phyloP scores from a whole-genome alignment of 2,113 vertebrate species.

The Microcebus jonahi region DNA sequence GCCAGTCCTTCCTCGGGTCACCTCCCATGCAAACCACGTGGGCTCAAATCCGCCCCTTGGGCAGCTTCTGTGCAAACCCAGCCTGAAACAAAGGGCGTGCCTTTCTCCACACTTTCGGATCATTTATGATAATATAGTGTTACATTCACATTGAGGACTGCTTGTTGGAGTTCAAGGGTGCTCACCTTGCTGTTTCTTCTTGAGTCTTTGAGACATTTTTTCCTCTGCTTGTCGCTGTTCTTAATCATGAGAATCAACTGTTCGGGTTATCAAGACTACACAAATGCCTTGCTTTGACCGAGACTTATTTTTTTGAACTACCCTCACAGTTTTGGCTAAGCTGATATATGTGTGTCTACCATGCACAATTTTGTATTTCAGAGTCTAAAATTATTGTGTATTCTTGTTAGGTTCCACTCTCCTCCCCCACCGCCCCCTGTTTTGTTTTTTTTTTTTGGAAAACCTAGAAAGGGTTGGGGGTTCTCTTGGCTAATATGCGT shows the following conservation, averaged over 20 bases:
- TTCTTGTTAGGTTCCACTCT: background rate
- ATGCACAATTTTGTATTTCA: background rate
- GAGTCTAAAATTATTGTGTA: slow-evolving; percentile 37
- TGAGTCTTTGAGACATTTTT: background rate
- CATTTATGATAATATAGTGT: background rate
- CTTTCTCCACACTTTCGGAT: background rate
- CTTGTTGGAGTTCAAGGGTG: background rate
- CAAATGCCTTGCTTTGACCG: background rate
- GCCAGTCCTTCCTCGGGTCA: background rate
- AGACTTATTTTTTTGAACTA: background rate
- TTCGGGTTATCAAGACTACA: background rate
- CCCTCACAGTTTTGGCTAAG: slow-evolving; percentile 3
- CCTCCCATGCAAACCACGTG: background rate
- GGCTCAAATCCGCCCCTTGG: background rate
- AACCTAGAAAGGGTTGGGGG: background rate
- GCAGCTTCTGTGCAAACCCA: background rate
- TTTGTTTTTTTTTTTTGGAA: background rate
- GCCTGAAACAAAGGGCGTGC: background rate
- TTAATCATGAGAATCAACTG: background rate
- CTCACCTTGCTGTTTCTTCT: slow-evolving; percentile 4
- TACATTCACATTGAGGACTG: background rate
- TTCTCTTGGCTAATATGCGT: background rate
- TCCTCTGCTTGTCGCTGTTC: background rate
- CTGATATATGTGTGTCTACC: background rate
- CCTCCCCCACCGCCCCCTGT: background rate